These are phyloP conservation scores for Psittacula cyanocephala DNA, from an alignment of 2,113 vertebrate genomes.

Conservation along the genomic window DNA sequence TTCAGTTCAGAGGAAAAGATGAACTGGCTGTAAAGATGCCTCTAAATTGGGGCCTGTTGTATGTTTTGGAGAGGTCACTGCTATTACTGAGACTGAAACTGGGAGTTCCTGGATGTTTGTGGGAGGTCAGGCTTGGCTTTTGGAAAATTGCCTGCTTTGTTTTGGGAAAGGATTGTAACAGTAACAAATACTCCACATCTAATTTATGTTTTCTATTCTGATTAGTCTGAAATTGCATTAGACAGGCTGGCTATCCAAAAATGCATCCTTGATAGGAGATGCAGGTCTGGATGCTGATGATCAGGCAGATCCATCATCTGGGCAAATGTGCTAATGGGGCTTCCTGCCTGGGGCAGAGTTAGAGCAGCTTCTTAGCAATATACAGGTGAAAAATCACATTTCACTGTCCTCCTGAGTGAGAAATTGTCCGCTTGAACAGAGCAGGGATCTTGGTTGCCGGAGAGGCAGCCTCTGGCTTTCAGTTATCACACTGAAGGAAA, in stretches of 20 bases:
- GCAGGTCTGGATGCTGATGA: neutral
- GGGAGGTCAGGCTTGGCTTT: neutral
- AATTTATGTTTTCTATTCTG: neutral
- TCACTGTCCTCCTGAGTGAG: neutral
- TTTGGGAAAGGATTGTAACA: neutral
- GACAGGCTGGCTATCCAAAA: neutral
- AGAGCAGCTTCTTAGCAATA: neutral
- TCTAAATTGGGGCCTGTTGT: neutral
- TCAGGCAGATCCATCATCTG: neutral
- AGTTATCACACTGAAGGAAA: neutral
- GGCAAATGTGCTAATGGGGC: accelerated
- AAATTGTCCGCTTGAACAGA: neutral
- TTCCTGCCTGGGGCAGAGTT: neutral
- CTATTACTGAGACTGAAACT: neutral
- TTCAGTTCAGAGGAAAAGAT: neutral
- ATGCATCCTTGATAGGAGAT: neutral
- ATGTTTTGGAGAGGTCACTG: neutral
- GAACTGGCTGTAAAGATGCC: neutral
- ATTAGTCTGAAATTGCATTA: neutral
- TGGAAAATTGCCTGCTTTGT: neutral
- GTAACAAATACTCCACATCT: neutral
- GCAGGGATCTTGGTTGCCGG: neutral
- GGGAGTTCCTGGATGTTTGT: neutral
- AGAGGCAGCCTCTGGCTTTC: neutral
- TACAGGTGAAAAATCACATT: neutral